Percentiles rank a stretch among this genome's conserved stretches.
These are phyloP conservation scores for Apis dorsata DNA, from an alignment of 1,140 invertebrate genomes.

Conservation along the genomic window DNA sequence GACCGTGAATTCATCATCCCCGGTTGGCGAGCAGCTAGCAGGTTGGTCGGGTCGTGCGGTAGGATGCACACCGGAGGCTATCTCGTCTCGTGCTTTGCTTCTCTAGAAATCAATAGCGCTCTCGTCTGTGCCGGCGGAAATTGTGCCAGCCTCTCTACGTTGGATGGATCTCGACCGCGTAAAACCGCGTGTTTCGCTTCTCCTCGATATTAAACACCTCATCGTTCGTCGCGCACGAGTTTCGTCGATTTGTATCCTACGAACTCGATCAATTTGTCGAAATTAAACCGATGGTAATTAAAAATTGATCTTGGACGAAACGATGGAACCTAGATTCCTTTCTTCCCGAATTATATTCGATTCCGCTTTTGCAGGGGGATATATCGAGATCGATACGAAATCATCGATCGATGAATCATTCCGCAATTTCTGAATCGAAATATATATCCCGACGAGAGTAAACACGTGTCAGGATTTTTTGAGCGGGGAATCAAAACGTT, in stretches of 20 bases:
- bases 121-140: conserved; percentile 7
- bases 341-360: too few relatives aligned
- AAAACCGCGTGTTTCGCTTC: neutral
- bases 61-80: conserved; percentile 51
- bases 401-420: too few relatives aligned
- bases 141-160: conserved; percentile 11
- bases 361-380: too few relatives aligned
- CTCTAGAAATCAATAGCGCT: conserved; percentile 59
- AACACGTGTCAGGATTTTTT: too few relatives aligned
- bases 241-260: too few relatives aligned
- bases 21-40: neutral
- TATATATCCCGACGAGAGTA: too few relatives aligned
- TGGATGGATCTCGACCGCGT: neutral
- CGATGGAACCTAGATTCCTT: too few relatives aligned
- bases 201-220: neutral
- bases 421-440: too few relatives aligned
- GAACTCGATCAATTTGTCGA: too few relatives aligned
- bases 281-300: too few relatives aligned
- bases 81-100: conserved; percentile 37
- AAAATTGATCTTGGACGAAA: neutral
- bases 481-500: neutral
- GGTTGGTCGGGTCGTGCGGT: conserved; percentile 35
- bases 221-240: neutral
- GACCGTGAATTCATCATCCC: conserved; percentile 68
- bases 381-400: too few relatives aligned